These are phyloP conservation scores for Tenthredo distinguenda DNA, from an alignment of 2,888 invertebrate genomes.

Conservation along the genomic window DNA sequence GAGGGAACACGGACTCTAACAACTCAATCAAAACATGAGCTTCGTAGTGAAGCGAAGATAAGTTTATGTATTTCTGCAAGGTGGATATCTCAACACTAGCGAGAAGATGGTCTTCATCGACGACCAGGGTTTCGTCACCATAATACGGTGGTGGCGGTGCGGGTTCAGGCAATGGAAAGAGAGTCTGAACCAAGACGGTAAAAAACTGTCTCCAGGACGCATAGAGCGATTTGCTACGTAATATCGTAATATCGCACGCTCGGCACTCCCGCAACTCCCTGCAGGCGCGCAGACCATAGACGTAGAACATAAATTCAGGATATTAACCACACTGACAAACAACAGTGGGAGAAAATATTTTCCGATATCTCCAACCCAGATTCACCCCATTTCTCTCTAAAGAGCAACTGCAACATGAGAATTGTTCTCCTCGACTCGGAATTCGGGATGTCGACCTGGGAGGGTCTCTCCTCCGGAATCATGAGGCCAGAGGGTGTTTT, in stretches of 20 bases:
- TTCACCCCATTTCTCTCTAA: background rate
- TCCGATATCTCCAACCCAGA: background rate
- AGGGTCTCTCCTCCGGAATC: background rate
- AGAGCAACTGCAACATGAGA: background rate
- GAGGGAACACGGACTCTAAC: background rate
- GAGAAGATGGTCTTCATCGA: background rate
- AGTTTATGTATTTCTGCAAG: background rate
- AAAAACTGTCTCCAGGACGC: slow-evolving; percentile 50
- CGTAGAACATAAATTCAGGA: slow-evolving; percentile 24
- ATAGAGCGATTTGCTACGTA: slow-evolving; percentile 43
- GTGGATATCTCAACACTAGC: background rate
- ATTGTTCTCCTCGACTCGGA: background rate
- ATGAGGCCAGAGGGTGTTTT: background rate
- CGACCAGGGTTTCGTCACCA: background rate
- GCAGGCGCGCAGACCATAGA: slow-evolving; percentile 20
- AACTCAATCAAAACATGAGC: slow-evolving; percentile 18
- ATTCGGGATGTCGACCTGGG: background rate
- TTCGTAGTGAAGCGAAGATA: background rate
- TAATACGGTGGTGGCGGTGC: background rate
- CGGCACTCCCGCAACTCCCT: slow-evolving; percentile 44
- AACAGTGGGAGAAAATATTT: background rate
- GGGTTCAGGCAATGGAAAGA: slow-evolving; percentile 4
- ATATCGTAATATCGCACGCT: slow-evolving; percentile 49
- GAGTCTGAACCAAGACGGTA: slow-evolving; percentile 14
- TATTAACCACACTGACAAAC: background rate